Conservation (phyloP, 2,888 invertebrate species). For the Melanargia galathea region DNA sequence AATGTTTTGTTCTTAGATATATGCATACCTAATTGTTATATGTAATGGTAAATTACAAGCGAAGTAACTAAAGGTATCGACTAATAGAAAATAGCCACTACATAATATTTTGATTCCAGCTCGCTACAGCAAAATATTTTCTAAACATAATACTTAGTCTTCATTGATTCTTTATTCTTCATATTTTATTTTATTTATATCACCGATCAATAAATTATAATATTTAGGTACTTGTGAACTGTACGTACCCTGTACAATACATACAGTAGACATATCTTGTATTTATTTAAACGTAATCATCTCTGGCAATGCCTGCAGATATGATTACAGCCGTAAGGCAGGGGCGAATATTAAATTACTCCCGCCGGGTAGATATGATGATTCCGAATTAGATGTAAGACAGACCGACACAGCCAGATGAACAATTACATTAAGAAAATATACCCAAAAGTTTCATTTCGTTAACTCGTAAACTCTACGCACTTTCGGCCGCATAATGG, state of each 20-base stretch:
- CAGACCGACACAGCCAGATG: not conserved
- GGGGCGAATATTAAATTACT: slow-evolving; percentile 4
- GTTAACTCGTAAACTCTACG: not conserved
- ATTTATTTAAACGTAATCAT: not conserved
- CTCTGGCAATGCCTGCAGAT: not conserved
- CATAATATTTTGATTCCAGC: no score
- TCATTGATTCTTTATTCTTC: no score
- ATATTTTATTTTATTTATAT: no score
- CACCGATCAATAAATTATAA: no score
- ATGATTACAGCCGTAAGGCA: slow-evolving; percentile 1
- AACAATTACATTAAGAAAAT: not conserved
- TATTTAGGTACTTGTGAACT: no score
- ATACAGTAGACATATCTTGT: not conserved
- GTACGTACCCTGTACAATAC: not conserved
- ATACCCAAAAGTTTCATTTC: not conserved
- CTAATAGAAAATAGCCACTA: no score
- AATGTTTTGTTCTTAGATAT: no score
- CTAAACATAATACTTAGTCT: no score
- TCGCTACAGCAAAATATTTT: no score
- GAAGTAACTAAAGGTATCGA: no score
- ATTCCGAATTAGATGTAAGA: slow-evolving; percentile 1
- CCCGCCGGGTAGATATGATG: not conserved
- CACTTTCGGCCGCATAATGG: not conserved
- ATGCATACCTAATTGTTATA: no score
- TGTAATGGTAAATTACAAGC: no score